Percentiles rank a stretch among this genome's conserved stretches.
Evolutionary conservation across 2,888 invertebrate genomes (phyloP).

Genomic region (Lepidocyrtoides sp.): DNA sequence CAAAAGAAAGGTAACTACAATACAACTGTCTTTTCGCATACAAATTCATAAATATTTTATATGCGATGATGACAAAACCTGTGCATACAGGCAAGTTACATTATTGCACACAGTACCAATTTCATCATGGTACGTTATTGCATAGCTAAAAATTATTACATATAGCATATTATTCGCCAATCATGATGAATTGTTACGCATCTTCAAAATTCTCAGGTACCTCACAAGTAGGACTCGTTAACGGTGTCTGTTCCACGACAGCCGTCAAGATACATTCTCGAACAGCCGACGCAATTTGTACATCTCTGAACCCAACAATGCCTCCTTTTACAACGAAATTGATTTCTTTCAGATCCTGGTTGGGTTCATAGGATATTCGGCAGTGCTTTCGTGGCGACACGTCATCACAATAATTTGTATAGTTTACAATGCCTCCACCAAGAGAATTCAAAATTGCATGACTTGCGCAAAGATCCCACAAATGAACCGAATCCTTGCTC

Average conservation of each 20-base stretch:
- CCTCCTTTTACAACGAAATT: slow-evolving; percentile 82
- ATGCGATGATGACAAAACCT: background rate
- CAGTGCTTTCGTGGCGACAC: slow-evolving; percentile 54
- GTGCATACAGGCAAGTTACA: background rate
- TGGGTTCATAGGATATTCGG: slow-evolving; percentile 65
- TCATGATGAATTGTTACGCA: slow-evolving; percentile 22
- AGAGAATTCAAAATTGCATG: slow-evolving; percentile 93
- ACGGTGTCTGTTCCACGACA: slow-evolving; percentile 59
- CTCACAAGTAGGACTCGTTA: slow-evolving; percentile 66
- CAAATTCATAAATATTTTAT: background rate
- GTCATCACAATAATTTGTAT: slow-evolving; percentile 54
- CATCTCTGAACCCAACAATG: slow-evolving; percentile 81
- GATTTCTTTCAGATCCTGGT: slow-evolving; percentile 62
- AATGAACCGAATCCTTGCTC: slow-evolving; percentile 92
- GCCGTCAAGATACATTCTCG: slow-evolving; percentile 60
- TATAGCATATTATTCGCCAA: no score
- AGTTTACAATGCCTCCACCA: slow-evolving; percentile 90
- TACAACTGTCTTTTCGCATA: background rate
- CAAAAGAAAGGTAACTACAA: background rate
- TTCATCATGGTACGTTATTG: slow-evolving; percentile 40
- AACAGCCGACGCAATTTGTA: slow-evolving; percentile 70
- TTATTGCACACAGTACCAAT: slow-evolving; percentile 28
- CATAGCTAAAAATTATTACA: background rate
- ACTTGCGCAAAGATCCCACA: slow-evolving; percentile 97
- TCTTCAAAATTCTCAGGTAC: slow-evolving; percentile 68